A percentile compares a stretch with the other conserved stretches of the same genome.
Conservation (phyloP, 2,888 invertebrate species). For the Heliconius ismenius region DNA sequence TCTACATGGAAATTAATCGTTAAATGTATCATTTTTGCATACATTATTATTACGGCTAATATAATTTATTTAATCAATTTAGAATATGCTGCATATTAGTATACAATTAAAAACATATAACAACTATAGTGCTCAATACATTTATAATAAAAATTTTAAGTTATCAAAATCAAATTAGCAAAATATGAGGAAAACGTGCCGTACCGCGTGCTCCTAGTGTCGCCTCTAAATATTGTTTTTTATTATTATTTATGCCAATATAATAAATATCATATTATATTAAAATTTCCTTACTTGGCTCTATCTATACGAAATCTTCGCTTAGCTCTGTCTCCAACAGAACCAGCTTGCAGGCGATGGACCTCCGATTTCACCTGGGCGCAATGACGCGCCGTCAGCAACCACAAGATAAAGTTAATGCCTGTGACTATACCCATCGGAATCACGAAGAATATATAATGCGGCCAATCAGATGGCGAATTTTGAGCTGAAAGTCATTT, state of each 20-base stretch:
- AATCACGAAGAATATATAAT: constrained; percentile 84
- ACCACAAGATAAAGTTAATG: constrained; percentile 85
- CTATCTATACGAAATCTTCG: constrained; percentile 85
- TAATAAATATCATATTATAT: background rate
- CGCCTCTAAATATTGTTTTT: background rate
- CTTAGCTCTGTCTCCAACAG: constrained; percentile 82
- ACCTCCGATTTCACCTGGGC: constrained; percentile 89
- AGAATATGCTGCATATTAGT: no score
- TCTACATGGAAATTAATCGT: no score
- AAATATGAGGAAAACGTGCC: background rate
- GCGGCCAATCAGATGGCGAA: constrained; percentile 67
- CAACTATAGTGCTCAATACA: no score
- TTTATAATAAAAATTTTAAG: no score
- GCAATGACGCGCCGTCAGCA: constrained; percentile 86
- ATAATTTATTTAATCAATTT: no score
- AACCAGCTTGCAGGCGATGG: constrained; percentile 84
- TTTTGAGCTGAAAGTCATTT: constrained; percentile 63
- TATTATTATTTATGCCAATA: background rate
- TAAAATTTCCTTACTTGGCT: constrained; percentile 81
- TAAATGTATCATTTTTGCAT: no score
- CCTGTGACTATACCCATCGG: constrained; percentile 85
- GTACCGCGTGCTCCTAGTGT: background rate
- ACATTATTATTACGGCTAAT: no score
- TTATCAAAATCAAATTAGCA: no score
- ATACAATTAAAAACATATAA: no score